Conservation (phyloP, 2,113 vertebrate species). For the Lophochroa leadbeateri region DNA sequence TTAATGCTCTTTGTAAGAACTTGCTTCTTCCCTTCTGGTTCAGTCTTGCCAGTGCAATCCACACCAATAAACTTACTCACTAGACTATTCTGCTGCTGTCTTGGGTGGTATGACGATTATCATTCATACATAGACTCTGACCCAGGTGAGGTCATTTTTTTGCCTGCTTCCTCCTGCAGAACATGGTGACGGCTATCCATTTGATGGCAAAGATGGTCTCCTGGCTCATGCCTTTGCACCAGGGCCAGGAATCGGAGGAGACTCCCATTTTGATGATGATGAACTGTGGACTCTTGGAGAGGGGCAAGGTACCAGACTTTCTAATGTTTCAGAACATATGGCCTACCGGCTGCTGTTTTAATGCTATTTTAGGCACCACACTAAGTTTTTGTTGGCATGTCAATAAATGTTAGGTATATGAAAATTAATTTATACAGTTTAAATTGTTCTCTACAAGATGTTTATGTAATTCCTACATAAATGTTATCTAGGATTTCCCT, state of each 20-base stretch:
- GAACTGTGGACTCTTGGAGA: conserved; percentile 98
- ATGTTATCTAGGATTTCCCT: background rate
- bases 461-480: background rate
- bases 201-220: conserved; percentile 96
- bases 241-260: conserved; percentile 90
- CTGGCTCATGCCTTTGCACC: conserved; percentile 97
- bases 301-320: conserved; percentile 85
- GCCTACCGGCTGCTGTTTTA: background rate
- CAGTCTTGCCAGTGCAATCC: background rate
- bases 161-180: conserved; percentile 75
- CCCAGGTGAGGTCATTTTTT: background rate
- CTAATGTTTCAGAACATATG: background rate
- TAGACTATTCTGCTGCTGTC: background rate
- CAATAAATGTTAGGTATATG: background rate
- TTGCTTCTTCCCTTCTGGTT: background rate
- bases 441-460: background rate
- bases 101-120: background rate
- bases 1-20: background rate
- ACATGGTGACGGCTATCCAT: conserved; percentile 96
- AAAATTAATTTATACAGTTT: background rate
- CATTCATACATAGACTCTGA: background rate
- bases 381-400: background rate
- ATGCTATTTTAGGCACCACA: background rate
- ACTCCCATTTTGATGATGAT: conserved; percentile 98
- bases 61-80: background rate